Evolutionary conservation across 2,113 vertebrate genomes (phyloP).

Genomic region (Rostratula benghalensis): DNA sequence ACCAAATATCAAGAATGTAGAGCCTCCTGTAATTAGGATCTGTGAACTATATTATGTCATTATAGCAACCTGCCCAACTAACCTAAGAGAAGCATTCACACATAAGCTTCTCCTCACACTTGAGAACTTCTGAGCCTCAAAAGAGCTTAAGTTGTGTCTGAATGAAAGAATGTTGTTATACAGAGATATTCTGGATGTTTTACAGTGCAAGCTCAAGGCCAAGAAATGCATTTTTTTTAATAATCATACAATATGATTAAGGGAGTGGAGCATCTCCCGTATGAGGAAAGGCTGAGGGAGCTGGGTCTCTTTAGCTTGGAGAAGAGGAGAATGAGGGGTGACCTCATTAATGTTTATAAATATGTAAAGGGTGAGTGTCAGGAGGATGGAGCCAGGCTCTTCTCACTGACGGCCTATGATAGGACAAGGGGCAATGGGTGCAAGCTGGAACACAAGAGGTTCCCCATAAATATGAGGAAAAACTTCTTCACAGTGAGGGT

Average conservation of each 20-base stretch:
- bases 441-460: too few species aligned
- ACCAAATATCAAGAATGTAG: neutral
- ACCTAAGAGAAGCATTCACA: neutral
- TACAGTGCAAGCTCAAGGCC: neutral
- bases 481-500: too few species aligned
- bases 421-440: too few species aligned
- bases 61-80: neutral
- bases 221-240: neutral
- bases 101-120: neutral
- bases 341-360: too few species aligned
- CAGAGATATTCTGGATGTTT: neutral
- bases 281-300: too few species aligned
- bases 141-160: neutral
- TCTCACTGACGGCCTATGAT: too few species aligned
- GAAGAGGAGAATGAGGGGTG: too few species aligned
- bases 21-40: neutral
- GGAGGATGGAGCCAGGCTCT: too few species aligned
- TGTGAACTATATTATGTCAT: neutral
- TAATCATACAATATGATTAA: neutral
- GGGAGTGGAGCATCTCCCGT: too few species aligned
- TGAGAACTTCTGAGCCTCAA: neutral
- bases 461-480: too few species aligned
- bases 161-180: neutral
- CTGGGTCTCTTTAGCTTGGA: too few species aligned
- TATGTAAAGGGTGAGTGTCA: too few species aligned